Evolutionary conservation across 2,888 invertebrate genomes (phyloP), one percentile per base, ranked within the genome.

Genomic region (Lasioglossum oenotherae): DNA sequence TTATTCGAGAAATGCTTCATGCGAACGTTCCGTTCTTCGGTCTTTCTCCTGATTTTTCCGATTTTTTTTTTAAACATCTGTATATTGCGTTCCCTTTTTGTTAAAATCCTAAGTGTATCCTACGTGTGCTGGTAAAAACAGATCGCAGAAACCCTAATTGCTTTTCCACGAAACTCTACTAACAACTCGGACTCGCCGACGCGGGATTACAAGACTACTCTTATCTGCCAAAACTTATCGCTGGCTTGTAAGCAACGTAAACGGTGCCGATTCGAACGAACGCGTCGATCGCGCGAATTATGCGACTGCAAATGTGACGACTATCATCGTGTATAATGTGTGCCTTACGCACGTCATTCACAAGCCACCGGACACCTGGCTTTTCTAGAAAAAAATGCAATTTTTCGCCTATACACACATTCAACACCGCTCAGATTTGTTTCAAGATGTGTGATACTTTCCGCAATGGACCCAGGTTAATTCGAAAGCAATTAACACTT

Each of bases 1-100:
- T 74, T 82, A 82, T 49, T 82, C 84, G 80, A 89, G 82, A 88
- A 90, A 89, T 85, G 35, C 78, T 78, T 64, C 31, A 16, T 82
- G 74, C 53, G 67, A 77, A 81, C 84, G 46, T 74, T 74, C 77
- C 35, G 23, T n/a, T n/a, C 57, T 35, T 67, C 67, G 19, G 31
- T 35, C 19, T 60, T 10, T 60, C 31, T 31, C 10, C 8, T 38
- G 10, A 35, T 23, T 31, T 35, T 35, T 19, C 31, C 35, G 19
- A 27, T 60, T 67, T 31, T 67, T 8, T 38, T 69, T 69, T 35
- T 35, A 4, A 4, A 78, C 80, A 81, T 35, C 19, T 19, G 67
- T 35, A 31, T 35, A 16, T 67, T 35, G 35, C 67, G 67, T 67
- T 31, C 35, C 16, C 19, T 23, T 38, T 49, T 46, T 41, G 3